Conservation (phyloP, 1,140 invertebrate species). For the Littorina saxatilis region DNA sequence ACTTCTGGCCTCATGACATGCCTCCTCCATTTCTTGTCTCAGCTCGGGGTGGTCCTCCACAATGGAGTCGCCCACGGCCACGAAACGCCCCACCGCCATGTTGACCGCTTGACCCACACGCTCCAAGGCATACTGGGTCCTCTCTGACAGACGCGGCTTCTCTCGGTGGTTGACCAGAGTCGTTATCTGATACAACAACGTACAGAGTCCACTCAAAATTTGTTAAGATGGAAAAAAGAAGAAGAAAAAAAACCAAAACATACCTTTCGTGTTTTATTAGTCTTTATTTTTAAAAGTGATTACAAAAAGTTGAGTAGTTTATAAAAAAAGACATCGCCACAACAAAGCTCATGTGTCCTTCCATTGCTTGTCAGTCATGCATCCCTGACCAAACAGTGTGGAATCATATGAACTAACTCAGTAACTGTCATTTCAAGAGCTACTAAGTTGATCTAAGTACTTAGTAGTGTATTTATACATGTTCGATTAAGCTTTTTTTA, state of each 20-base stretch:
- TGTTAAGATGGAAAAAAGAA: background rate
- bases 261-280: too few relatives aligned
- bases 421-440: too few relatives aligned
- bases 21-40: constrained; percentile 97
- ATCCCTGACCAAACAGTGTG: too few relatives aligned
- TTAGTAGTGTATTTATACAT: too few relatives aligned
- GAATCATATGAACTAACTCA: too few relatives aligned
- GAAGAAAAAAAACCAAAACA: background rate
- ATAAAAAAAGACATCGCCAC: too few relatives aligned
- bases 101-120: constrained; percentile 96
- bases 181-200: constrained; percentile 88
- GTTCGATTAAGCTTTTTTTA: too few relatives aligned
- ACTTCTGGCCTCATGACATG: constrained; percentile 95
- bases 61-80: constrained; percentile 97
- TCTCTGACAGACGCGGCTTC: constrained; percentile 77
- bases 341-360: too few relatives aligned
- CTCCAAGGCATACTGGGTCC: constrained; percentile 85
- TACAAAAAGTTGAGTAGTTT: too few relatives aligned
- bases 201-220: background rate
- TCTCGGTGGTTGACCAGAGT: constrained; percentile 86
- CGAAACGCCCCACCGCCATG: constrained; percentile 97
- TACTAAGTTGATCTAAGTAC: too few relatives aligned
- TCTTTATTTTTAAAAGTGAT: too few relatives aligned
- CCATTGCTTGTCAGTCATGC: too few relatives aligned
- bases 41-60: constrained; percentile 98